Evolutionary conservation across 2,113 vertebrate genomes (phyloP), one percentile per base, ranked within the genome.

Genomic region (Hiodon alosoides): DNA sequence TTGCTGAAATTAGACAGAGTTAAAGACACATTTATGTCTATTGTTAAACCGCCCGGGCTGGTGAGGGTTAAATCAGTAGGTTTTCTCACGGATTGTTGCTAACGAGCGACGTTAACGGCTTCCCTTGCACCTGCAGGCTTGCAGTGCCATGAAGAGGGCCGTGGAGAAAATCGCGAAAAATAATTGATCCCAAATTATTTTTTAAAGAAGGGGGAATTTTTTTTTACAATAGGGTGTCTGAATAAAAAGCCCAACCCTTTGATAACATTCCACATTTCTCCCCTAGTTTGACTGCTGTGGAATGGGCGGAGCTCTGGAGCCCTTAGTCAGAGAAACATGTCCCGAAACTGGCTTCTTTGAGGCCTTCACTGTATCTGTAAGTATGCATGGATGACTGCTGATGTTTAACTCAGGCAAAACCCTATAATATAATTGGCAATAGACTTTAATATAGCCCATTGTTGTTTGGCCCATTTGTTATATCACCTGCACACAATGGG

Each of bases 321-420:
- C 46, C 46, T 0, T 77, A 2, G 60, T 71, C 61, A 48, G 1
- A 65, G 4, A 31, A 0, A 67, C 75, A 0, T 76, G 75, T n/a
- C 75, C 75, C 0, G 7, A 52, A 0, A n/a, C 2, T 1, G 14
- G 60, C 6, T 8, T 76, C 6, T 1, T 70, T 4, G 5, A 69
- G 6, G 11, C 57, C 67, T 2, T 76, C 17, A 17, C 53, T 7
- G n/a, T 55, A 4, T 16, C 50, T 17, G 74, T 76, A 59, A 76
- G 74, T 71, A 47, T 50, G 2, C 64, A 31, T 53, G 4, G 69
- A 51, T 91, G 90, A 0, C 89, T 79, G 79, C 88, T 91, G 0
- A 85, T 87, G 9, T 86, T 87, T 1, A 91, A 85, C 31, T 9
- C 79, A 3, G 86, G 79, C 90, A 92, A 71, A 90, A 81, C 79